Conservation (phyloP, 1,140 invertebrate genomes). For the Drosophila melanogaster region Release_6_plus_ISO1_MT NT_033779.5:8099001-8099500, state of each 20-base stretch:
- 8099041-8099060: neutral
- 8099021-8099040: conserved; percentile 1
- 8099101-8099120: conserved; percentile 70
- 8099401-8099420: conserved; percentile 51
- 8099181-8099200: conserved; percentile 63
- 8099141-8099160: conserved; percentile 2
- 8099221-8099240: conserved; percentile 56
- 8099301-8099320: conserved; percentile 80
- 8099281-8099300: conserved; percentile 56
- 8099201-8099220: conserved; percentile 82
- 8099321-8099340: conserved; percentile 82
- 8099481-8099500: conserved; percentile 34
- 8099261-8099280: conserved; percentile 41
- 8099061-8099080: conserved; percentile 37
- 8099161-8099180: conserved; percentile 2
- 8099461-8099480: conserved; percentile 55
- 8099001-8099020: too few species aligned
- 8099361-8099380: conserved; percentile 28
- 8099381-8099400: conserved; percentile 62
- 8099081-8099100: conserved; percentile 42
- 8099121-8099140: conserved; percentile 54
- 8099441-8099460: neutral
- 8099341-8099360: conserved; percentile 77
- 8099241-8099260: neutral
- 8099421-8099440: conserved; percentile 4